These are phyloP conservation scores for Hemicrepidius hirtus DNA, from an alignment of 2,888 invertebrate genomes.

Conservation along the genomic window DNA sequence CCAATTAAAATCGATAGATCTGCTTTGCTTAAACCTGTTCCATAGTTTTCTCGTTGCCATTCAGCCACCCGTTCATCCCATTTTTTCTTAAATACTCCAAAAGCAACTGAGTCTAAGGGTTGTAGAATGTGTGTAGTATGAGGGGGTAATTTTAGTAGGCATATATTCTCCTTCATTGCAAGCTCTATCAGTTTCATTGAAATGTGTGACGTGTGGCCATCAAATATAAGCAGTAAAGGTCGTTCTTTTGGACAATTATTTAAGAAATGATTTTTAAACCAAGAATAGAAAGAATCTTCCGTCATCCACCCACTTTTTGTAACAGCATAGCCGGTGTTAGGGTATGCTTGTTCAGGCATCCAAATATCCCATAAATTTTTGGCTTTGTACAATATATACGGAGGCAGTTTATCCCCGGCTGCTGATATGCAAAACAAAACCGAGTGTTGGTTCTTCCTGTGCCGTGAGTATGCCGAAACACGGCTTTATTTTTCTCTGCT, in stretches of 20 bases:
- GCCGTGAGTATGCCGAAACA: background rate
- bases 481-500: constrained; percentile 2
- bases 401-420: background rate
- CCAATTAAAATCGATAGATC: background rate
- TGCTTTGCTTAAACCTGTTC: background rate
- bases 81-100: constrained; percentile 53
- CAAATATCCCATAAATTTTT: constrained; percentile 18
- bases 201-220: too few relatives aligned
- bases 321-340: constrained; percentile 58
- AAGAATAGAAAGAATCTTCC: constrained; percentile 55
- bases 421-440: constrained; percentile 9
- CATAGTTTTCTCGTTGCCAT: constrained; percentile 46
- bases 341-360: constrained; percentile 26
- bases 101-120: constrained; percentile 58
- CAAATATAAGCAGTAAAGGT: constrained; percentile 47
- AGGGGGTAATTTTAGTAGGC: constrained; percentile 53
- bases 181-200: constrained; percentile 43
- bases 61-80: constrained; percentile 48
- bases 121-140: too few relatives aligned
- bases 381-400: constrained; percentile 14
- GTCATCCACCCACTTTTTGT: constrained; percentile 65
- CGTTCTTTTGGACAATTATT: constrained; percentile 29
- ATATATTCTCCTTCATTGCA: constrained; percentile 52
- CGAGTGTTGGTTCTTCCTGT: constrained; percentile 8
- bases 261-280: constrained; percentile 51